phyloP scores from a whole-genome alignment of 2,113 vertebrate genomes.

The Bos taurus region DNA sequence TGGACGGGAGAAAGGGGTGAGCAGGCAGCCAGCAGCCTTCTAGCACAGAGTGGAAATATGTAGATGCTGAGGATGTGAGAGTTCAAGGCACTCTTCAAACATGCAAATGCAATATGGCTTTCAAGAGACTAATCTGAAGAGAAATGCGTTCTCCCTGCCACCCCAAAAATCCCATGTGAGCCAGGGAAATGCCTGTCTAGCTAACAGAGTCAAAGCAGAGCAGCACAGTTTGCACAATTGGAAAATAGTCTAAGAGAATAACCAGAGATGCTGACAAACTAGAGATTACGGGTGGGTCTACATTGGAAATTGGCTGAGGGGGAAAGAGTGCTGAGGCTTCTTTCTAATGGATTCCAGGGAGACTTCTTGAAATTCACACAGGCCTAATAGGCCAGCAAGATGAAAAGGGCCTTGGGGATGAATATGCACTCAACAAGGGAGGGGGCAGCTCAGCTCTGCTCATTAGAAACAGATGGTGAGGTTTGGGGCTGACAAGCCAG shows the following conservation, averaged over 20 bases:
- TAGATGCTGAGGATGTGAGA: not conserved
- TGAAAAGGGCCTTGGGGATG: not conserved
- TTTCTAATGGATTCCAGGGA: not conserved
- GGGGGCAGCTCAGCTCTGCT: not conserved
- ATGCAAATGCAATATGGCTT: not conserved
- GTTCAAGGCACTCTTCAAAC: not conserved
- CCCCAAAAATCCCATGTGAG: not conserved
- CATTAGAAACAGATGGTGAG: not conserved
- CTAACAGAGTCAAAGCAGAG: not conserved
- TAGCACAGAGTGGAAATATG: not conserved
- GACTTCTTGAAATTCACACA: not conserved
- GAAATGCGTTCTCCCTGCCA: not conserved
- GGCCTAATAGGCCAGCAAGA: not conserved
- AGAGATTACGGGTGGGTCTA: not conserved
- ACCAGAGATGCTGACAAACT: not conserved
- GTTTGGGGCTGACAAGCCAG: not conserved
- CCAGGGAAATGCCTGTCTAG: not conserved
- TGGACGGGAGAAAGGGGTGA: not conserved
- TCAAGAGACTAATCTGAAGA: not conserved
- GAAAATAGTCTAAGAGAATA: not conserved
- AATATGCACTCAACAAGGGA: too few relatives aligned
- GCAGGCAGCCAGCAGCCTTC: not conserved
- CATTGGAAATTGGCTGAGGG: not conserved
- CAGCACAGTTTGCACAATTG: not conserved
- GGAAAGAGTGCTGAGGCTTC: too few relatives aligned